Base-by-base conservation (phyloP, 2,888 invertebrate species). In the Perizoma affinitatum region DNA sequence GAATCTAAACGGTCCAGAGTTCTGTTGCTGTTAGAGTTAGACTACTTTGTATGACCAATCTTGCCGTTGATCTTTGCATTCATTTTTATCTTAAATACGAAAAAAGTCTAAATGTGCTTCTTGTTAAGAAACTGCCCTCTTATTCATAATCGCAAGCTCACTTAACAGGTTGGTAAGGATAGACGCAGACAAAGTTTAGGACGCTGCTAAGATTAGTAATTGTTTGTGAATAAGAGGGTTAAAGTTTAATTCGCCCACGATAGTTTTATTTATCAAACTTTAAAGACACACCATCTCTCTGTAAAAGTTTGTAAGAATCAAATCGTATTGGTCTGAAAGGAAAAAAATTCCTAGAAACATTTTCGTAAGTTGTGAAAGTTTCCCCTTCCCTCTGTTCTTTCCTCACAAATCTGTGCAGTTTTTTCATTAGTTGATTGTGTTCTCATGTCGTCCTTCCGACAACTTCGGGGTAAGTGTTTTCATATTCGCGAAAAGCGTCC, bases 361-460 rank as follows among this genome's bases (percentile, higher is more conserved):
- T 11, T 58, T 49, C 47, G 35, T 5, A 44, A 54, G 56, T 58
- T 54, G 56, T 50, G 7, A 54, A 57, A 57, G 52, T 63, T 59
- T 53, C 47, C 52, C 43, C 34, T 38, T 38, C 40, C 33, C 45
- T 6, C 42, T 6, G 34, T 11, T 35, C 22, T 7, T 8, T 40
- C n/a, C 49, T 11, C 33, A 33, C 49, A 55, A 48, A 49, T 55
- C 8, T 42, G 48, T 45, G 53, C 55, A 38, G 49, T 71, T 75
- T 75, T 75, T 74, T 79, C 76, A 75, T 79, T 72, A 78, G 65
- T 55, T 71, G 78, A 76, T 76, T 73, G 75, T 70, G 61, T 70
- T 71, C 54, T 46, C 58, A 45, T 67, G 70, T 67, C 54, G 54
- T 44, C 33, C 55, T 34, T 35, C 42, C 35, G 46, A 40, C 34